A percentile compares a stretch with the other conserved stretches of the same genome.
Evolutionary conservation across 1,140 invertebrate species (phyloP).

Genomic region (Eumaeus atala): DNA sequence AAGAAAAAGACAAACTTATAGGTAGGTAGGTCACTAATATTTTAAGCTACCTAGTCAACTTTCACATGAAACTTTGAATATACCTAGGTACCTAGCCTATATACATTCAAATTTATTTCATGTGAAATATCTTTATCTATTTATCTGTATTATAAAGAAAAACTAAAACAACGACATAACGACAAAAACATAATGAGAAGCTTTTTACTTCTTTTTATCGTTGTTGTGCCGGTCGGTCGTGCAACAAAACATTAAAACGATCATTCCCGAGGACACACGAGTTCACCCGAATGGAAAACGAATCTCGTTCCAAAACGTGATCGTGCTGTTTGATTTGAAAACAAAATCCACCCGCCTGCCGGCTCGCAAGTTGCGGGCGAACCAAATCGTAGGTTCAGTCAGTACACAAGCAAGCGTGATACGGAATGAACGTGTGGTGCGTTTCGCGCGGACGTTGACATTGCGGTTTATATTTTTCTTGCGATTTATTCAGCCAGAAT

Average conservation of each 20-base stretch:
- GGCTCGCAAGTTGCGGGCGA: slow-evolving; percentile 51
- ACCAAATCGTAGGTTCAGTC: slow-evolving; percentile 55
- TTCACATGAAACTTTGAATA: too few species aligned
- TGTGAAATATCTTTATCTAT: neutral
- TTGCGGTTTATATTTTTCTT: slow-evolving; percentile 61
- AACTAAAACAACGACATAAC: neutral
- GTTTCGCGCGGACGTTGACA: slow-evolving; percentile 70
- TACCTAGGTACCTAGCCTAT: too few species aligned
- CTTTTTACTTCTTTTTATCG: slow-evolving; percentile 27
- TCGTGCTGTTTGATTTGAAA: slow-evolving; percentile 70
- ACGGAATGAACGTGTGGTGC: slow-evolving; percentile 73
- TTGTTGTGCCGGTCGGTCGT: slow-evolving; percentile 28
- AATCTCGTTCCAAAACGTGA: slow-evolving; percentile 68
- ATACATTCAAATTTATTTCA: too few species aligned
- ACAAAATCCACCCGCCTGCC: slow-evolving; percentile 64
- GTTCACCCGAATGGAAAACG: slow-evolving; percentile 51
- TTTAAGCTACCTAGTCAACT: too few species aligned
- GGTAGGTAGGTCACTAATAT: too few species aligned
- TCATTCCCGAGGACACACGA: slow-evolving; percentile 43
- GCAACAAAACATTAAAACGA: slow-evolving; percentile 52
- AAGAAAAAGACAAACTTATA: too few species aligned
- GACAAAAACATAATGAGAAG: slow-evolving; percentile 9
- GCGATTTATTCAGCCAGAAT: slow-evolving; percentile 64
- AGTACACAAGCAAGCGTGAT: slow-evolving; percentile 72
- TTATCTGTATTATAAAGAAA: slow-evolving; percentile 5